A percentile compares a stretch with the other conserved stretches of the same genome.
Evolutionary conservation across 2,113 vertebrate species (phyloP).

Genomic region (Hypocryptadius cinnamomeus): DNA sequence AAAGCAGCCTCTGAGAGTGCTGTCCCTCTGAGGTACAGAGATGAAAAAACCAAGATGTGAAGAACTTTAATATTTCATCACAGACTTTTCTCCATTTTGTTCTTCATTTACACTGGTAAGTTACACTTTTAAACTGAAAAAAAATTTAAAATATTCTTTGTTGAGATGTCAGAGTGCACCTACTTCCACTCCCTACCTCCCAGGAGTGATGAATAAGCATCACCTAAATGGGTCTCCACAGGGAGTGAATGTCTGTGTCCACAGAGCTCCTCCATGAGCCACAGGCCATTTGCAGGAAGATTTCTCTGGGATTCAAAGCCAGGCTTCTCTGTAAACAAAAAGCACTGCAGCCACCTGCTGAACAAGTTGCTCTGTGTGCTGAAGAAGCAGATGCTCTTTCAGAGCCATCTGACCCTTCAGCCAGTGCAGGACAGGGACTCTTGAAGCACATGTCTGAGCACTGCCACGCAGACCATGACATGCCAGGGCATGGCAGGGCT

Average conservation of each 20-base stretch:
- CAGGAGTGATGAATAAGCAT: background rate
- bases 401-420: background rate
- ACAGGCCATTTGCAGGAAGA: background rate
- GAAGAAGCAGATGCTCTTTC: background rate
- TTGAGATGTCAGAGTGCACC: background rate
- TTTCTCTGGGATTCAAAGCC: background rate
- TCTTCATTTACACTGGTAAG: constrained; percentile 5
- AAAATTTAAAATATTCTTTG: background rate
- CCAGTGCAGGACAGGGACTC: background rate
- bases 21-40: background rate
- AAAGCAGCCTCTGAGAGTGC: background rate
- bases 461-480: background rate
- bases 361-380: rapidly evolving
- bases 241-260: background rate
- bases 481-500: background rate
- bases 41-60: background rate
- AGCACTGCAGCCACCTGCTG: background rate
- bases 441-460: rapidly evolving
- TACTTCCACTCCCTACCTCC: background rate
- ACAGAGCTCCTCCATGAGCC: background rate
- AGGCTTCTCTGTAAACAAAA: background rate
- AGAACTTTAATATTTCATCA: background rate
- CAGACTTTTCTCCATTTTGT: background rate
- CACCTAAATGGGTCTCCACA: background rate
- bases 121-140: background rate